Percentiles rank a stretch among this genome's conserved stretches.
Evolutionary conservation across 2,888 invertebrate genomes (phyloP).

Genomic region (Trichopria drosophilae): DNA sequence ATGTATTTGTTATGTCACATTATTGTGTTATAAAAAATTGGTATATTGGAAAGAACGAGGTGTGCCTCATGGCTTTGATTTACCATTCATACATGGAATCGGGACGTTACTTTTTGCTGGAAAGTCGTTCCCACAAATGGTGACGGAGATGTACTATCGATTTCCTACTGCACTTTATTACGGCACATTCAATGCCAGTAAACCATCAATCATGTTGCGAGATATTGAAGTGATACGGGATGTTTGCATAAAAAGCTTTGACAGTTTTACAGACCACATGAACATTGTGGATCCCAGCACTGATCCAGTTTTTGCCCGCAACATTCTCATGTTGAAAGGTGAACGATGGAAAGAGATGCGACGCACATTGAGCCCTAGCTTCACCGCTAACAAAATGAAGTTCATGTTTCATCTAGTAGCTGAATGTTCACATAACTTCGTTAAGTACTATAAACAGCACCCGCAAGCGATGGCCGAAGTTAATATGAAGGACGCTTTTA

Average conservation of each 20-base stretch:
- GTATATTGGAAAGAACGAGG: too few relatives aligned
- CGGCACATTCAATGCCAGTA: slow-evolving; percentile 39
- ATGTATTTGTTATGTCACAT: too few relatives aligned
- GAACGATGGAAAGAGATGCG: slow-evolving; percentile 61
- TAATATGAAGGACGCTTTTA: too few relatives aligned
- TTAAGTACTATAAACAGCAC: slow-evolving; percentile 35
- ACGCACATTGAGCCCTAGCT: slow-evolving; percentile 61
- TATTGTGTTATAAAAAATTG: too few relatives aligned
- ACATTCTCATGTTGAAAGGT: slow-evolving; percentile 41
- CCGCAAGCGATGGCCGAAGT: slow-evolving; percentile 34
- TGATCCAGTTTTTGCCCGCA: slow-evolving; percentile 41
- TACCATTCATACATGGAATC: too few relatives aligned
- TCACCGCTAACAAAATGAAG: too few relatives aligned
- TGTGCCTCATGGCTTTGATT: too few relatives aligned
- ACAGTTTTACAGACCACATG: slow-evolving; percentile 42
- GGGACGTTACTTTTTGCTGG: too few relatives aligned
- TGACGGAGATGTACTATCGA: slow-evolving; percentile 22
- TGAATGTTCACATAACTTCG: slow-evolving; percentile 46
- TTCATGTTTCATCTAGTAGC: slow-evolving; percentile 53
- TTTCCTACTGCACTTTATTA: slow-evolving; percentile 29
- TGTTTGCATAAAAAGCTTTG: too few relatives aligned
- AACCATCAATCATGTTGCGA: slow-evolving; percentile 39
- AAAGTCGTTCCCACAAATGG: slow-evolving; percentile 11
- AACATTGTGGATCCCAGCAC: slow-evolving; percentile 36
- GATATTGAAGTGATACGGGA: slow-evolving; percentile 46